A percentile compares a stretch with the other conserved stretches of the same genome.
These are phyloP conservation scores for Psittacula derbiana DNA, from an alignment of 2,797 vertebrate species.

Conservation along the genomic window DNA sequence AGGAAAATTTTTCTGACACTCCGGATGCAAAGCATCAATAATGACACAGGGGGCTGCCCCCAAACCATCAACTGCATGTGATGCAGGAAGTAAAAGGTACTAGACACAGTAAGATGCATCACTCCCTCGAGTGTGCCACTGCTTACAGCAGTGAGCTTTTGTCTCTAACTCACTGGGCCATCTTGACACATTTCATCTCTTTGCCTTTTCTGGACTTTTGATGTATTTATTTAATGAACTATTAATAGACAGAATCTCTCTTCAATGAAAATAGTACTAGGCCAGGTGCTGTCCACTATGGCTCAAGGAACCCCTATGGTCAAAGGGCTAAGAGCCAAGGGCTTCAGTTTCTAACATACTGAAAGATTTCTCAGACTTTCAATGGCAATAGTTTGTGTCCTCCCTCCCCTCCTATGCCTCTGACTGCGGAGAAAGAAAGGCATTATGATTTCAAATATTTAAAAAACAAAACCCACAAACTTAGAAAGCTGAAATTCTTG, in stretches of 20 bases:
- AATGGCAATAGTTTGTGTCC: rapidly evolving
- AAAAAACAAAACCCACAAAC: neutral
- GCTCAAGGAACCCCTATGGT: neutral
- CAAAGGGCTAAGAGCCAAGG: neutral
- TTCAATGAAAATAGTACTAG: neutral
- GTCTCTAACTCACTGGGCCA: neutral
- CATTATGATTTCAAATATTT: neutral
- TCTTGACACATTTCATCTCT: neutral
- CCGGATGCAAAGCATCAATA: neutral
- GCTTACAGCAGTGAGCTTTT: neutral
- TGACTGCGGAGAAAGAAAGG: neutral
- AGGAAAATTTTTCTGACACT: neutral
- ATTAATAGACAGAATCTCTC: neutral
- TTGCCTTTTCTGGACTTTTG: neutral
- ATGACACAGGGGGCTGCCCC: neutral
- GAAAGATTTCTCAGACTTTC: neutral
- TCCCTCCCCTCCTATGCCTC: neutral
- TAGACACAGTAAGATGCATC: neutral
- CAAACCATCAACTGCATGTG: neutral
- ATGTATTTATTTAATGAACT: neutral
- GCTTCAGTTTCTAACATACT: neutral
- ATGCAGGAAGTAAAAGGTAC: neutral
- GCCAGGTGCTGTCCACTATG: rapidly evolving
- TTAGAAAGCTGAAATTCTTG: neutral
- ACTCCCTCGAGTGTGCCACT: neutral